Percentiles rank a stretch among this genome's conserved stretches.
Conservation (phyloP, 53 echinoderm and acorn worm genomes). For the Zoroaster sp. region DNA sequence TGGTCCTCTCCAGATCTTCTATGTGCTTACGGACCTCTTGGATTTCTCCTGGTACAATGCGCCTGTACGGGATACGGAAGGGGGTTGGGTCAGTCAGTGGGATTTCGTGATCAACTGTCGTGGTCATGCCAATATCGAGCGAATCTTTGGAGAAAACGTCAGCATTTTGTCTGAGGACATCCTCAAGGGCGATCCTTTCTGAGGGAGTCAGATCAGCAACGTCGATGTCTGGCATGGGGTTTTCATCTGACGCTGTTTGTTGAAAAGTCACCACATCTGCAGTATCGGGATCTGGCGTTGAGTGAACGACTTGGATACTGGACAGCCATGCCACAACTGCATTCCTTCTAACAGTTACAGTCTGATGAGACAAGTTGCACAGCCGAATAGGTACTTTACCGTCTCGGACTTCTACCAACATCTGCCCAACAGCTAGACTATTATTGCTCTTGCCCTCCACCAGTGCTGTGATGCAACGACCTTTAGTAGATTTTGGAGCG, state of each 20-base stretch:
- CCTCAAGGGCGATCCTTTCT: neutral
- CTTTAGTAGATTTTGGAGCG: neutral
- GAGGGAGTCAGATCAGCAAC: neutral
- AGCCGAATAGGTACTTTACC: neutral
- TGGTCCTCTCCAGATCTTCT: neutral
- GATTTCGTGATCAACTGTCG: neutral
- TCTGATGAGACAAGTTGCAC: neutral
- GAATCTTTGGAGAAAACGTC: constrained; percentile 18
- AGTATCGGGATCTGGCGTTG: neutral
- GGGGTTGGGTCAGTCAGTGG: constrained; percentile 14
- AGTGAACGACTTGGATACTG: neutral
- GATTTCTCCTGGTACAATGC: neutral
- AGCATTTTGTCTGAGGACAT: neutral
- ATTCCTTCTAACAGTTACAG: neutral
- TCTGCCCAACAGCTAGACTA: neutral
- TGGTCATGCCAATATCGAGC: constrained; percentile 7
- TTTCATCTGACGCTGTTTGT: neutral
- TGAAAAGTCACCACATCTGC: neutral
- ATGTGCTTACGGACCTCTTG: constrained; percentile 20
- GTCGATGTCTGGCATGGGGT: neutral
- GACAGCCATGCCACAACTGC: neutral
- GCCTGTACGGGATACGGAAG: constrained; percentile 25
- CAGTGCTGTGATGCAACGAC: neutral
- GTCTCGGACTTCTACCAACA: neutral
- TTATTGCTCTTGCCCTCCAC: neutral